phyloP scores from a whole-genome alignment of 1,140 invertebrate species.

The Caenorhabditis tropicalis region DNA sequence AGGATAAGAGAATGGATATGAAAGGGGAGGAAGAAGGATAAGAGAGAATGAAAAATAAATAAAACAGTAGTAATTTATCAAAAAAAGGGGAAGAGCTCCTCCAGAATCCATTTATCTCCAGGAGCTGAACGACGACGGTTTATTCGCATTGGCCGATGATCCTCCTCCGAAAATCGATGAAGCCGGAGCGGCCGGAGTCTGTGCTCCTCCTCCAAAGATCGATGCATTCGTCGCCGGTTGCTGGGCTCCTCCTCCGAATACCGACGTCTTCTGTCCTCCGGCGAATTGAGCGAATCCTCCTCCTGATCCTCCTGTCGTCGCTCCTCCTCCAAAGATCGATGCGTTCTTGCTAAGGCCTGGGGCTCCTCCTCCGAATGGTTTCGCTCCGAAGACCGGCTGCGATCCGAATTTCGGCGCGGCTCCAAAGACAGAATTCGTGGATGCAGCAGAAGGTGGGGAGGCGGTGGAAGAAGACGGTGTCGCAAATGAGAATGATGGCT shows the following conservation, averaged over 20 bases:
- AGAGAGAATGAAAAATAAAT: not conserved
- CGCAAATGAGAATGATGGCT: not conserved
- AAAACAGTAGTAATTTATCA: not conserved
- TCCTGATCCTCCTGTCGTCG: not conserved
- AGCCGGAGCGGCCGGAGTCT: not conserved
- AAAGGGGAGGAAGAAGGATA: too few relatives aligned
- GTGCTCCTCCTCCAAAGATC: conserved; percentile 3
- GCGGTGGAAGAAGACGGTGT: not conserved
- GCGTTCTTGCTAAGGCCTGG: conserved; percentile 5
- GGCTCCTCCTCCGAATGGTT: conserved; percentile 13
- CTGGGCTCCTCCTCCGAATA: conserved; percentile 6
- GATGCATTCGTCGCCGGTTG: not conserved
- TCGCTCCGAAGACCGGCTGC: not conserved
- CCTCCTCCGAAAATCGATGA: conserved; percentile 18
- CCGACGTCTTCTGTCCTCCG: not conserved
- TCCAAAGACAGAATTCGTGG: not conserved
- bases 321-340: conserved; percentile 9
- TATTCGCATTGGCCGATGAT: not conserved
- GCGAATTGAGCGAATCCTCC: conserved; percentile 34
- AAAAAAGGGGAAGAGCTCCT: not conserved
- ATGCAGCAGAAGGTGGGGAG: not conserved
- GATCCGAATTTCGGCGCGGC: conserved; percentile 12
- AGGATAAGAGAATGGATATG: too few relatives aligned
- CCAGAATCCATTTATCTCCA: too few relatives aligned
- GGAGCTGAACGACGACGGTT: not conserved